phyloP scores from a whole-genome alignment of 2,113 vertebrate genomes.

The Clarias macrocephalus region DNA sequence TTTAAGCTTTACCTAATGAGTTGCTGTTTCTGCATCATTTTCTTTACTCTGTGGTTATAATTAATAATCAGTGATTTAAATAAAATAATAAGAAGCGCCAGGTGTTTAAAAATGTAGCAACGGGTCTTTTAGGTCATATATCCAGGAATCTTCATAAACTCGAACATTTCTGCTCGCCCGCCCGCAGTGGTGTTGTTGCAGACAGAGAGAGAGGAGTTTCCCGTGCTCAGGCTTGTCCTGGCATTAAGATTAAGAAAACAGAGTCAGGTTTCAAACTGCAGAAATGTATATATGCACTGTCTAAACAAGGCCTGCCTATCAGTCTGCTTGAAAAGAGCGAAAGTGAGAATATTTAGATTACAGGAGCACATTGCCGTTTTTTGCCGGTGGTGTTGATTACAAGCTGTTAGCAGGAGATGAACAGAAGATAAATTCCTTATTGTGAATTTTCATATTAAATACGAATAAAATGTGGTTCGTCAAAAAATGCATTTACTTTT shows the following conservation, averaged over 20 bases:
- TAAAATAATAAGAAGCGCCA: conserved; percentile 4
- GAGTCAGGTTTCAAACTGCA: conserved; percentile 54
- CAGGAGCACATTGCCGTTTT: not conserved
- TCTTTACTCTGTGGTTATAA: not conserved
- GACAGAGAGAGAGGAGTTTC: conserved; percentile 42
- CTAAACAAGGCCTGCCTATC: conserved; percentile 50
- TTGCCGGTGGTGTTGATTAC: not conserved
- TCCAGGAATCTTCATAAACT: conserved; percentile 11
- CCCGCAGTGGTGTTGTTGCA: conserved; percentile 1
- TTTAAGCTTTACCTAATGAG: not conserved
- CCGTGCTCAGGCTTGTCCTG: conserved; percentile 53
- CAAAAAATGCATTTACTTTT: not conserved
- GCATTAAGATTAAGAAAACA: conserved; percentile 54
- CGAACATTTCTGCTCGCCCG: conserved; percentile 9
- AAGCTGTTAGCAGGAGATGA: not conserved
- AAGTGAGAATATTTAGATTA: conserved; percentile 37
- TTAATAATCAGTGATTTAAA: not conserved
- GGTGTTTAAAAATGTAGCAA: not conserved
- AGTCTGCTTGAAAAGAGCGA: conserved; percentile 4
- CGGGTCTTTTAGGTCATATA: too few relatives aligned
- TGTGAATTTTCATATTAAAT: not conserved
- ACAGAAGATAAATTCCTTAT: not conserved
- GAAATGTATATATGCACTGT: conserved; percentile 48
- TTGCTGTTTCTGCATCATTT: not conserved
- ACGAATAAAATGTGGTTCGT: not conserved